These are phyloP conservation scores for Lepilemur ruficaudatus DNA, from an alignment of 2,797 vertebrate genomes.

Conservation along the genomic window DNA sequence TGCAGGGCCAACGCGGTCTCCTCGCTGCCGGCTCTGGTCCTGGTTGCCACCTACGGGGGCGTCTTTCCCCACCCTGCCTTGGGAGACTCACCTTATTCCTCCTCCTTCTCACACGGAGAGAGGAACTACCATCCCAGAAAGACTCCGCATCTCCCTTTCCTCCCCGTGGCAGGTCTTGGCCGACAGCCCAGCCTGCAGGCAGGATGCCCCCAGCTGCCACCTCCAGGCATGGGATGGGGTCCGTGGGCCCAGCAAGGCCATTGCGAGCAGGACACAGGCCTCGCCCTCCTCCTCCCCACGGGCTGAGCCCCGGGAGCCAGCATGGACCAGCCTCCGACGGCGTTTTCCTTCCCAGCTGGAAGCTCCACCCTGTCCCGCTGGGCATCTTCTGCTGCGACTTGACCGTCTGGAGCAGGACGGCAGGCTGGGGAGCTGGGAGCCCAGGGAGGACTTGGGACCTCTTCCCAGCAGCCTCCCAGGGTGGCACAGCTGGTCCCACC, in stretches of 20 bases:
- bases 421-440: not conserved
- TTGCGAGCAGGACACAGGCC: too few species aligned
- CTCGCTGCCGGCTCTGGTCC: not conserved
- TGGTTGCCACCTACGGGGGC: not conserved
- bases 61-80: not conserved
- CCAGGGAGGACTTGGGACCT: not conserved
- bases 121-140: not conserved
- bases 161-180: not conserved
- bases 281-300: too few species aligned
- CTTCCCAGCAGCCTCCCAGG: too few species aligned
- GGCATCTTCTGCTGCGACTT: too few species aligned
- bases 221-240: not conserved
- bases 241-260: not conserved
- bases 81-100: not conserved
- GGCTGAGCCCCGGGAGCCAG: not conserved
- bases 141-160: not conserved
- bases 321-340: not conserved
- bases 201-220: not conserved
- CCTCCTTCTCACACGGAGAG: not conserved
- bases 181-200: not conserved
- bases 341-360: not conserved
- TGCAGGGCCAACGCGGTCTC: not conserved
- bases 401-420: too few species aligned
- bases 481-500: accelerated
- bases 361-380: accelerated